phyloP scores from a whole-genome alignment of 2,797 vertebrate species.

The Myotis planiceps region DNA sequence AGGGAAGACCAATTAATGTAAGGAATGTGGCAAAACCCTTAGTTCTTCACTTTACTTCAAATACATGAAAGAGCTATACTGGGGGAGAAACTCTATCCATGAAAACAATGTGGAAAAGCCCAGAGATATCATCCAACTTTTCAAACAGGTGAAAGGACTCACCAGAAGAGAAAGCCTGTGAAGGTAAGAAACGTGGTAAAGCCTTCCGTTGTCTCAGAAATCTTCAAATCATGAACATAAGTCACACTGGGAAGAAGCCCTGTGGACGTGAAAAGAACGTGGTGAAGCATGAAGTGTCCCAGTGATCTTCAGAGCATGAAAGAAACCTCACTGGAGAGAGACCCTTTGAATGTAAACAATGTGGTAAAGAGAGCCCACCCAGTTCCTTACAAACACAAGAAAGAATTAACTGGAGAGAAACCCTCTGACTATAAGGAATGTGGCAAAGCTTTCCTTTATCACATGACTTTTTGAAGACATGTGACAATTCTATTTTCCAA shows the following conservation, averaged over 20 bases:
- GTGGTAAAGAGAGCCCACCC: neutral
- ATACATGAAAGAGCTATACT: neutral
- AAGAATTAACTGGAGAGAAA: neutral
- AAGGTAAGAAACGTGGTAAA: neutral
- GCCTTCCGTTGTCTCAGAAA: neutral
- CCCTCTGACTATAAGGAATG: neutral
- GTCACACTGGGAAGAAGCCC: neutral
- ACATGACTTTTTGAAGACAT: neutral
- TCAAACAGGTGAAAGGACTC: neutral
- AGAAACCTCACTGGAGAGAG: neutral
- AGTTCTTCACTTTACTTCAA: neutral
- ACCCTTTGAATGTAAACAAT: too few species aligned
- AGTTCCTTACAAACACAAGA: neutral
- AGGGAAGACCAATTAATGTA: neutral
- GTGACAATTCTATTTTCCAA: neutral
- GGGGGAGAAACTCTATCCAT: neutral
- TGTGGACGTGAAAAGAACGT: neutral
- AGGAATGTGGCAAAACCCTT: neutral
- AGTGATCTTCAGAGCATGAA: neutral
- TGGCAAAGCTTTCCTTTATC: neutral
- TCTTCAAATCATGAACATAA: neutral
- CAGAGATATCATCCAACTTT: too few species aligned
- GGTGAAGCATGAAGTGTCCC: neutral
- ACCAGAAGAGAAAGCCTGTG: neutral
- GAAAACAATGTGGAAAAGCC: neutral